A percentile compares a stretch with the other conserved stretches of the same genome.
phyloP scores from a whole-genome alignment of 2,797 vertebrate species.

The Euphonia xanthogaster region DNA sequence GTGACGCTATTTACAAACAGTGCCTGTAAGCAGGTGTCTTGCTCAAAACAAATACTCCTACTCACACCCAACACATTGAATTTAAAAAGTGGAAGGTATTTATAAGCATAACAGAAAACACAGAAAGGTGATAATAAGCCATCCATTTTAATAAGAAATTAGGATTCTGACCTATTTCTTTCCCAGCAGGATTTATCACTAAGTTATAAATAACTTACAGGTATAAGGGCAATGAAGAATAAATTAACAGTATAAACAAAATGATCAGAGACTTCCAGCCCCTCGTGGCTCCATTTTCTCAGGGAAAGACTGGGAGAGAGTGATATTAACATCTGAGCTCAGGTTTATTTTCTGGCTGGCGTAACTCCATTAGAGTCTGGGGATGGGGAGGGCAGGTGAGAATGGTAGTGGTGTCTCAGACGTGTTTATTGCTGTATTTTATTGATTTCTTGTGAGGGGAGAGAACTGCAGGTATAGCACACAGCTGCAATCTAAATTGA shows the following conservation, averaged over 20 bases:
- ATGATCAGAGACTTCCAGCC: not conserved
- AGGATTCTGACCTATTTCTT: conserved; percentile 53
- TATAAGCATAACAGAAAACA: not conserved
- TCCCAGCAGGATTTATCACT: not conserved
- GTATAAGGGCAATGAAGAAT: conserved; percentile 11
- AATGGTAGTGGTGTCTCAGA: not conserved
- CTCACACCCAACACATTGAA: not conserved
- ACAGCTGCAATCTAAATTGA: not conserved
- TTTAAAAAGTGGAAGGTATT: not conserved
- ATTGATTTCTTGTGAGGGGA: not conserved
- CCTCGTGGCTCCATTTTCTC: not conserved
- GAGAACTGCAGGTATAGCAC: not conserved
- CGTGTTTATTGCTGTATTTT: not conserved
- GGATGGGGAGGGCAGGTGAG: not conserved
- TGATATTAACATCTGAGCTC: not conserved
- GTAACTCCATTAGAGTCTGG: not conserved
- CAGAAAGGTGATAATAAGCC: not conserved
- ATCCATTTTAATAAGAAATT: conserved; percentile 33
- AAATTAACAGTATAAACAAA: conserved; percentile 50
- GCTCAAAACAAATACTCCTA: not conserved
- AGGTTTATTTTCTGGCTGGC: conserved; percentile 21
- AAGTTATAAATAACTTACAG: conserved; percentile 29
- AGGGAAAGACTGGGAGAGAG: not conserved
- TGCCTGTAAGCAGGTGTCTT: not conserved
- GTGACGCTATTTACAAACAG: not conserved